Conservation (phyloP, 2,888 invertebrate species). For the Dugesia japonica region DNA sequence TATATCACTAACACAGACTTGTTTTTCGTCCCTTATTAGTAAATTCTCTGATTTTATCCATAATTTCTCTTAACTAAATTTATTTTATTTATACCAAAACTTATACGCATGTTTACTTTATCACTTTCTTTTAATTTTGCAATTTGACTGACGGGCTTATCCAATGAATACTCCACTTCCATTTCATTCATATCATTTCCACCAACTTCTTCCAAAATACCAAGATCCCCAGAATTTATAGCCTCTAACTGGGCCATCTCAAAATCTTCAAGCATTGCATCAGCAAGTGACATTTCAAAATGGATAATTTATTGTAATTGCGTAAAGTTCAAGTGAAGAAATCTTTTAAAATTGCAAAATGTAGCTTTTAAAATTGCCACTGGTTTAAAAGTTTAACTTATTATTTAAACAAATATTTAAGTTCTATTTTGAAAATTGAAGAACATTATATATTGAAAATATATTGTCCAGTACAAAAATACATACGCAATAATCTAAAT, state of each 20-base stretch:
- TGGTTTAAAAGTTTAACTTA: too few relatives aligned
- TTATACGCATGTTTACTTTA: too few relatives aligned
- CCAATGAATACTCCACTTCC: slow-evolving; percentile 52
- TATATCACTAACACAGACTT: slow-evolving; percentile 33
- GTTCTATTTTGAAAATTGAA: too few relatives aligned
- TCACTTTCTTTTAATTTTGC: slow-evolving; percentile 73
- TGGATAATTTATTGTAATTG: too few relatives aligned
- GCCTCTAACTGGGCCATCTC: slow-evolving; percentile 57
- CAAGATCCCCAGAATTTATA: slow-evolving; percentile 35
- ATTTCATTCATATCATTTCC: slow-evolving; percentile 36
- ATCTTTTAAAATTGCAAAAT: too few relatives aligned
- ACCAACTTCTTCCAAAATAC: slow-evolving; percentile 37
- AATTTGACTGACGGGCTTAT: slow-evolving; percentile 69
- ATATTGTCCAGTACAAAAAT: too few relatives aligned
- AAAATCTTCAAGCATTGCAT: slow-evolving; percentile 86
- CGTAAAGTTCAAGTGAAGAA: too few relatives aligned
- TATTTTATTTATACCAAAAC: not conserved
- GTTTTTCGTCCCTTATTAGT: slow-evolving; percentile 41
- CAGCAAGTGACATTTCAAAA: slow-evolving; percentile 73
- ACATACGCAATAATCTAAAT: too few relatives aligned
- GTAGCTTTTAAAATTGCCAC: too few relatives aligned
- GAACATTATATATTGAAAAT: too few relatives aligned
- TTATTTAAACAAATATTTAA: too few relatives aligned
- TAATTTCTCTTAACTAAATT: slow-evolving; percentile 46
- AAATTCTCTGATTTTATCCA: slow-evolving; percentile 60